Conservation (phyloP, 2,888 invertebrate genomes). For the Augiades crinisus region DNA sequence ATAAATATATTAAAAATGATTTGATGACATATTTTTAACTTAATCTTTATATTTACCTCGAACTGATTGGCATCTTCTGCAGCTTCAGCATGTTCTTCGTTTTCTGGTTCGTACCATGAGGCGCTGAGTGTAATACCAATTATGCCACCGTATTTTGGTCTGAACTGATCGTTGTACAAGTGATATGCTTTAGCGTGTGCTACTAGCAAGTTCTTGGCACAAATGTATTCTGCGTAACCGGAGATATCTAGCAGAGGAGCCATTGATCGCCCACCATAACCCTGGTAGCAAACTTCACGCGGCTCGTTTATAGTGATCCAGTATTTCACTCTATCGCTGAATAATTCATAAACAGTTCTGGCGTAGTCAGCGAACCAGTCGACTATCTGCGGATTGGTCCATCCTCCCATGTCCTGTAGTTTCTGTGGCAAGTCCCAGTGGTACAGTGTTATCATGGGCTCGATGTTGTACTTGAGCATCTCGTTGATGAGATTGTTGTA, state of each 20-base stretch:
- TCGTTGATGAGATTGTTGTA: too few species aligned
- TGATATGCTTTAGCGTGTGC: slow-evolving; percentile 38
- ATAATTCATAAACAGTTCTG: slow-evolving; percentile 54
- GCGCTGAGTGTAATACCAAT: slow-evolving; percentile 33
- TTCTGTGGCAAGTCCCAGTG: too few species aligned
- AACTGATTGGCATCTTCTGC: slow-evolving; percentile 70
- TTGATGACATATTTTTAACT: too few species aligned
- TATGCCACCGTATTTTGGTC: slow-evolving; percentile 30
- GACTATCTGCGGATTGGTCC: too few species aligned
- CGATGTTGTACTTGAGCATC: slow-evolving; percentile 80
- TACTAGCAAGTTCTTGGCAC: slow-evolving; percentile 42
- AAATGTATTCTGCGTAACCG: slow-evolving; percentile 64
- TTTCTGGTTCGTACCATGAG: slow-evolving; percentile 61
- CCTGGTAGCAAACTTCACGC: slow-evolving; percentile 48
- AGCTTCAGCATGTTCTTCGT: slow-evolving; percentile 64
- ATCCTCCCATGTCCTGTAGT: slow-evolving; percentile 78
- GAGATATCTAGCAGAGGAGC: slow-evolving; percentile 52
- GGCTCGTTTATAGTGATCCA: too few species aligned
- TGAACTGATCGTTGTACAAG: slow-evolving; percentile 37
- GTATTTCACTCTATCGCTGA: slow-evolving; percentile 67
- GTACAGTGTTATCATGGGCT: slow-evolving; percentile 80
- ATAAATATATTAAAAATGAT: too few species aligned
- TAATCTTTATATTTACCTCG: too few species aligned
- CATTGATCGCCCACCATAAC: slow-evolving; percentile 64
- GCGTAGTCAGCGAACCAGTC: too few species aligned